Conservation (phyloP, 2,797 vertebrate genomes). For the Chaenodraco wilsoni region DNA sequence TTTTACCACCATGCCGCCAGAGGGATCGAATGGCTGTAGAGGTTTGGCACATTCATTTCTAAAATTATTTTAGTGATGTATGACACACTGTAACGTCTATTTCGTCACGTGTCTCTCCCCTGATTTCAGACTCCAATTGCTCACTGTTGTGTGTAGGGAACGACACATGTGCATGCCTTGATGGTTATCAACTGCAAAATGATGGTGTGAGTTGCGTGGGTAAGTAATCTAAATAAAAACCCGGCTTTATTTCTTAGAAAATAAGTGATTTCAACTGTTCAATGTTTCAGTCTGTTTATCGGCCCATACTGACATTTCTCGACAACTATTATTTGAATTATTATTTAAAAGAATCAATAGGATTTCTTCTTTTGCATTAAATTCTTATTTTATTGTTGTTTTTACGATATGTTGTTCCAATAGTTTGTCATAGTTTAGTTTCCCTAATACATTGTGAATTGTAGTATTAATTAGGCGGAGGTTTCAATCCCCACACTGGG, state of each 20-base stretch:
- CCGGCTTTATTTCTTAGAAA: too few relatives aligned
- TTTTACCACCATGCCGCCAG: conserved; percentile 15
- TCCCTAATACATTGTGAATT: too few relatives aligned
- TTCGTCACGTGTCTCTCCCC: not conserved
- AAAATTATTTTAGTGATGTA: conserved; percentile 4
- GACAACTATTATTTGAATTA: not conserved
- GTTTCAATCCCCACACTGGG: too few relatives aligned
- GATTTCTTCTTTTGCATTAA: too few relatives aligned
- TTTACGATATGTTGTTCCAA: not conserved
- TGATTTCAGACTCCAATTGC: conserved; percentile 84
- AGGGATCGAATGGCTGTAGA: conserved; percentile 81
- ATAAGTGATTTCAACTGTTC: too few relatives aligned
- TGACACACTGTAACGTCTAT: not conserved
- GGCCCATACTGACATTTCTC: not conserved
- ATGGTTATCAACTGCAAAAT: conserved; percentile 87
- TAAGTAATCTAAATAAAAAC: conserved; percentile 61
- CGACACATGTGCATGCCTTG: conserved; percentile 86
- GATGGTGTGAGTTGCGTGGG: conserved; percentile 90
- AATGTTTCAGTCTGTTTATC: not conserved
- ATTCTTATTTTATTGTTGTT: too few relatives aligned
- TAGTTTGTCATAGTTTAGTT: too few relatives aligned
- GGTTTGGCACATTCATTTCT: conserved; percentile 73
- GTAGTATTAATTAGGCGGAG: too few relatives aligned
- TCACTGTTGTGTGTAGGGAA: conserved; percentile 88
- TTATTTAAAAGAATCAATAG: not conserved